Percentiles rank a stretch among this genome's conserved stretches.
Conservation (phyloP, 1,140 invertebrate species). For the Diabrotica virgifera region DNA sequence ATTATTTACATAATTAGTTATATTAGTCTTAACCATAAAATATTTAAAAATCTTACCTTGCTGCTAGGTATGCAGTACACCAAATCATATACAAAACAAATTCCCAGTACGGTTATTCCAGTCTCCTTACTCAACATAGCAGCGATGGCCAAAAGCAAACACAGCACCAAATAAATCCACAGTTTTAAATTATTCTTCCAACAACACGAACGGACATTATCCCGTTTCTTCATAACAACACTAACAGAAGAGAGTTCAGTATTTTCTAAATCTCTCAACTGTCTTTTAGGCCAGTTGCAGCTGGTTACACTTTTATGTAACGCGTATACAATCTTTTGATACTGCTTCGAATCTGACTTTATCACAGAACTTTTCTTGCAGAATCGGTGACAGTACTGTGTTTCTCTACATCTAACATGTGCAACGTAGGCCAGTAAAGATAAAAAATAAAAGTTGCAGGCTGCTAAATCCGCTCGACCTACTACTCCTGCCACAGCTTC, state of each 20-base stretch:
- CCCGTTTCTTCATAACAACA: constrained; percentile 10
- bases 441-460: constrained; percentile 85
- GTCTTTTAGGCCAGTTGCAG: constrained; percentile 40
- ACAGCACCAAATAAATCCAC: constrained; percentile 54
- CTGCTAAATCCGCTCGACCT: constrained; percentile 89
- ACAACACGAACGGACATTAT: constrained; percentile 30
- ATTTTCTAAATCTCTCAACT: constrained; percentile 22
- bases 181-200: constrained; percentile 50
- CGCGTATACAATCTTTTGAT: constrained; percentile 37
- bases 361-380: constrained; percentile 10
- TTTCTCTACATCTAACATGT: constrained; percentile 59
- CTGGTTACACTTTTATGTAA: constrained; percentile 40
- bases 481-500: constrained; percentile 95
- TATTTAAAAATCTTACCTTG: constrained; percentile 24
- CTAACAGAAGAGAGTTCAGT: constrained; percentile 20
- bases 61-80: constrained; percentile 38
- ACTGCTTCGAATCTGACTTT: constrained; percentile 28
- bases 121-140: constrained; percentile 89
- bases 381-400: constrained; percentile 27
- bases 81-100: constrained; percentile 77
- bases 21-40: background rate
- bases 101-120: constrained; percentile 84
- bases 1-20: too few species aligned
- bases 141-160: constrained; percentile 59
- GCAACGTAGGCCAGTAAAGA: constrained; percentile 79